These are phyloP conservation scores for Anoplopoma fimbria DNA, from an alignment of 2,113 vertebrate species.

Conservation along the genomic window DNA sequence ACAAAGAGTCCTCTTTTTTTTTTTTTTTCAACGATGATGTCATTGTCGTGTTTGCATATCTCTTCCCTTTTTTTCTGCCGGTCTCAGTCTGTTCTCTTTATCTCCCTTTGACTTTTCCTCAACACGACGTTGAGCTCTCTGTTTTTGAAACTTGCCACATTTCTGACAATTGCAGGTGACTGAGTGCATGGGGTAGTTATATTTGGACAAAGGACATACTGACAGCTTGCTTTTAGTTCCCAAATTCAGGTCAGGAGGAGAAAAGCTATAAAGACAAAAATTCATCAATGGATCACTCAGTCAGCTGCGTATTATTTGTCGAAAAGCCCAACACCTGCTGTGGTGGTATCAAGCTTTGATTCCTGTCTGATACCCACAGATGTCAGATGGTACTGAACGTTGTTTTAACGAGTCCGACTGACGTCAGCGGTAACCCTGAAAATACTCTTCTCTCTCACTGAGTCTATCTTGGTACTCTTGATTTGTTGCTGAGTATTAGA, in stretches of 20 bases:
- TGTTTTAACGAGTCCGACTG: background rate
- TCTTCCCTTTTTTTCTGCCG: conserved; percentile 24
- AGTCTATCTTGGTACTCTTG: background rate
- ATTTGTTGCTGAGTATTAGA: background rate
- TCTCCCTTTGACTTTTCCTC: conserved; percentile 55
- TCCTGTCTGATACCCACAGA: conserved; percentile 55
- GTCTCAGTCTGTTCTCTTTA: conserved; percentile 40
- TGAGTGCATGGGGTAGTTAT: conserved; percentile 66
- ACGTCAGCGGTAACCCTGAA: conserved; percentile 16
- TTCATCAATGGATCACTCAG: conserved; percentile 54
- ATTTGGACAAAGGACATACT: conserved; percentile 71
- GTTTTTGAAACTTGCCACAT: conserved; percentile 65
- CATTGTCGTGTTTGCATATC: conserved; percentile 70
- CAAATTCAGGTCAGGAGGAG: conserved; percentile 73
- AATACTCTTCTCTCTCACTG: conserved; percentile 22
- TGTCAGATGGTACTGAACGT: conserved; percentile 44
- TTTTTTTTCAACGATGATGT: conserved; percentile 68
- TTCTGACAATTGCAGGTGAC: conserved; percentile 68
- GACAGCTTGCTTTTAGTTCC: conserved; percentile 71
- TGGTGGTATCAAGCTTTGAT: conserved; percentile 53
- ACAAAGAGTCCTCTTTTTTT: conserved; percentile 45
- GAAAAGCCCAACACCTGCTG: conserved; percentile 48
- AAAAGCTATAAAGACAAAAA: conserved; percentile 58
- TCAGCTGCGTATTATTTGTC: conserved; percentile 66
- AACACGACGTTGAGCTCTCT: conserved; percentile 50